Evolutionary conservation across 1,140 invertebrate species (phyloP), one percentile per base, ranked within the genome.

Genomic region (Drosophila trapezifrons): DNA sequence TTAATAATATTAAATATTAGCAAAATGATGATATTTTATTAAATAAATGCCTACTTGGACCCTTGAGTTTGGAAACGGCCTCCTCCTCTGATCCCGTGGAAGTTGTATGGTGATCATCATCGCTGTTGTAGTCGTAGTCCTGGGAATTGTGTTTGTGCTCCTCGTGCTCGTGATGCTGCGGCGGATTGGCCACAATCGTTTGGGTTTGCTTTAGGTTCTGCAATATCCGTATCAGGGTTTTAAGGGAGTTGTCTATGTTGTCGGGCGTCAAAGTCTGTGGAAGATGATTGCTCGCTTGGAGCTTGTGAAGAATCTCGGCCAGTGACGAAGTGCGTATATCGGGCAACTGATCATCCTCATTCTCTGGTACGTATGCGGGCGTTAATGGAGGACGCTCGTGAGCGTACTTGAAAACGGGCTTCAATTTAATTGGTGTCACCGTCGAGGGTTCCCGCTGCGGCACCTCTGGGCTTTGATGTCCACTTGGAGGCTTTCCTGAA

Each of bases 241-340:
- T 94, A 32, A 97, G 96, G 43, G 96, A 96, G 42, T 95, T 95
- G 63, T 96, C 95, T 27, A 97, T 94, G 78, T 97, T 97, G 60
- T 96, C 95, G 37, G 94, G 93, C 25, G 94, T 96, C 3, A 97
- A 93, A 12, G 94, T 95, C 70, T 96, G 94, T 1, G 96, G 96
- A 49, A 97, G 91, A 35, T 94, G 94, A 91, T 96, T 96, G 64
- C 94, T 95, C 5, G 95, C 92, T 78, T 96, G 95, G 5, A 96
- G 92, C 43, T 95, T 95, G 75, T 94, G 94, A 13, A 95, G 79
- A 27, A 95, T 92, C 49, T 92, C 91, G 1, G 92, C 92, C 37
- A 94, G 70, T 17, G 92, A 92, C 7, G 92, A 92, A 17, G 87
- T 90, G 8, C 75, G 71, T 63, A 91, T 91, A 32, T 91, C 90